Evolutionary conservation across 2,113 vertebrate species (phyloP).

Genomic region (Apteryx owenii): DNA sequence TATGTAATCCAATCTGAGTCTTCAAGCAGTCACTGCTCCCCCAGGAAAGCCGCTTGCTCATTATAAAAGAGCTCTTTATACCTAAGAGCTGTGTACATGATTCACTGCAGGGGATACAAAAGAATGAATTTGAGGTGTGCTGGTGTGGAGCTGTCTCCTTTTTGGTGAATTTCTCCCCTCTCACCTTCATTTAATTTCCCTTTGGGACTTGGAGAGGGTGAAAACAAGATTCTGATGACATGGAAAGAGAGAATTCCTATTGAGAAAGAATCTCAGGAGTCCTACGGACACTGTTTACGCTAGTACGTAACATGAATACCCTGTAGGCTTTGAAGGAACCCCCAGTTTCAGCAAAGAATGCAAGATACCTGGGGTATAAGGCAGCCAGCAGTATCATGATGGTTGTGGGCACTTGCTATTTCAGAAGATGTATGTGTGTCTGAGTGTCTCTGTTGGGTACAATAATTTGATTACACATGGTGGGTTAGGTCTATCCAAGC

Average conservation of each 20-base stretch:
- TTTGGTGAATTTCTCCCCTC: not conserved
- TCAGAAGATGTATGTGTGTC: rapidly evolving
- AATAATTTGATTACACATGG: not conserved
- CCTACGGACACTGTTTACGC: rapidly evolving
- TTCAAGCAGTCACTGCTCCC: not conserved
- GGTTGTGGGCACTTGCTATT: not conserved
- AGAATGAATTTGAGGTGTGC: not conserved
- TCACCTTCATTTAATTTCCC: not conserved
- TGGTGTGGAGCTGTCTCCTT: not conserved
- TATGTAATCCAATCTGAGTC: not conserved
- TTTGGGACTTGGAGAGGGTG: not conserved
- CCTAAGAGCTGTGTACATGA: not conserved
- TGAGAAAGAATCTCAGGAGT: not conserved
- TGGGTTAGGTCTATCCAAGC: not conserved
- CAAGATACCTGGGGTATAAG: not conserved
- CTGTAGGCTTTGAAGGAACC: not conserved
- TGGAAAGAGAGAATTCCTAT: not conserved
- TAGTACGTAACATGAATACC: not conserved
- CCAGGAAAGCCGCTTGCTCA: not conserved
- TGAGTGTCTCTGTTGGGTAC: not conserved
- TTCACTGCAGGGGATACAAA: not conserved
- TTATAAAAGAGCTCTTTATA: not conserved
- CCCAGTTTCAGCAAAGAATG: not conserved
- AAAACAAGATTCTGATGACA: not conserved
- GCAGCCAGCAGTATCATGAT: not conserved